Conservation (phyloP, 92 coral and sea anemone genomes). For the Isaurus tuberculatus region DNA sequence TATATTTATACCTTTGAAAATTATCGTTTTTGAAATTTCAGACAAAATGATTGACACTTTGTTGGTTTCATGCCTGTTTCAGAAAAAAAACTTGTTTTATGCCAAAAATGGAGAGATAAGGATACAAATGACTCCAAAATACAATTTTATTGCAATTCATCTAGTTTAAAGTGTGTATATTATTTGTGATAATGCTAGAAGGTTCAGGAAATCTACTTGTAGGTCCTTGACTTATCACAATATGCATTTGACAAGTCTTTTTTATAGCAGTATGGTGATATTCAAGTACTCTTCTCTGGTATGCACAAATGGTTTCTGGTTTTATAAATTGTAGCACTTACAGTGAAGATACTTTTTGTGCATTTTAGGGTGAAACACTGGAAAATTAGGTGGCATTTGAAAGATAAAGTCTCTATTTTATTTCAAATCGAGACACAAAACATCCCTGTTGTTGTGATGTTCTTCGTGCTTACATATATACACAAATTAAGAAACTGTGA, state of each 20-base stretch:
- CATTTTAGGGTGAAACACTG: too few species aligned
- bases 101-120: neutral
- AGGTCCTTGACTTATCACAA: neutral
- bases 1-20: neutral
- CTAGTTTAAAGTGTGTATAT: neutral
- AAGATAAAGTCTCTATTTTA: too few species aligned
- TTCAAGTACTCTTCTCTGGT: neutral
- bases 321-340: neutral
- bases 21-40: neutral
- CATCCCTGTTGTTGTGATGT: too few species aligned
- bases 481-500: too few species aligned
- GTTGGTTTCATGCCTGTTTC: neutral
- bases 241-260: neutral
- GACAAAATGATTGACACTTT: neutral
- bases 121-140: neutral
- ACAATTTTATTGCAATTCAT: neutral
- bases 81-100: neutral
- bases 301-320: neutral
- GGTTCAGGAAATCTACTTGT: neutral
- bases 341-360: too few species aligned
- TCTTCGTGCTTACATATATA: too few species aligned
- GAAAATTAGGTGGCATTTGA: too few species aligned
- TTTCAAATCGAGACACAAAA: too few species aligned
- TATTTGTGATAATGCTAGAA: neutral
- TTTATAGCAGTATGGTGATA: neutral